These are phyloP conservation scores for Uloborus plumipes DNA, from an alignment of 2,888 invertebrate genomes.

Conservation along the genomic window DNA sequence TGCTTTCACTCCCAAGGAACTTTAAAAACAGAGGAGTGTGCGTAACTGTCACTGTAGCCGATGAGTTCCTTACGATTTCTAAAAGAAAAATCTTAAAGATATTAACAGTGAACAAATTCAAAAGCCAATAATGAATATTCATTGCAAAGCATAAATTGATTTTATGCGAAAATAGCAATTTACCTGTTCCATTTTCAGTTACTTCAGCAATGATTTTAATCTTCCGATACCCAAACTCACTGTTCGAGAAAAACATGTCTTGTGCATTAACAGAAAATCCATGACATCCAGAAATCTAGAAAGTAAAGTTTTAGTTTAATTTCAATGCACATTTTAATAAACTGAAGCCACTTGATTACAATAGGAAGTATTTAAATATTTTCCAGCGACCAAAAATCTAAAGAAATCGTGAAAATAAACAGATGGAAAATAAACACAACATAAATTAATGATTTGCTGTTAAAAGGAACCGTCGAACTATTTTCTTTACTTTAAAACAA, in stretches of 20 bases:
- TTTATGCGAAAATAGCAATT: too few species aligned
- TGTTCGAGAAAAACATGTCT: constrained; percentile 70
- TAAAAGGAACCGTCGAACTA: too few species aligned
- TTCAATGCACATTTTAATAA: too few species aligned
- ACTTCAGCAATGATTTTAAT: constrained; percentile 72
- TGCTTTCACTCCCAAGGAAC: constrained; percentile 15
- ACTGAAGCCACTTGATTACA: too few species aligned
- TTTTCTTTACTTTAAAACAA: too few species aligned
- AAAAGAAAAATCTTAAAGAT: background rate
- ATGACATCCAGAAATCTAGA: constrained; percentile 69
- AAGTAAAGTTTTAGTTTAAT: background rate
- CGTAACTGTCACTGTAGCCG: background rate
- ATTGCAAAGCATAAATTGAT: too few species aligned
- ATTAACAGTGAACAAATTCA: background rate
- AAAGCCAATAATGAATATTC: background rate
- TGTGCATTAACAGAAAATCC: constrained; percentile 70
- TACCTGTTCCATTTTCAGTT: constrained; percentile 77
- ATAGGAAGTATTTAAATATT: too few species aligned
- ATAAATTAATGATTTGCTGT: too few species aligned
- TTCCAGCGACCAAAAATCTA: too few species aligned
- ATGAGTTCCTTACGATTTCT: constrained; percentile 29
- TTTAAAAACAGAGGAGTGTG: constrained; percentile 21
- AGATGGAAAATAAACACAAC: too few species aligned
- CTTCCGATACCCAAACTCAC: constrained; percentile 71
- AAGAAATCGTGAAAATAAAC: too few species aligned